Evolutionary conservation across 2,888 invertebrate genomes (phyloP), one percentile per base, ranked within the genome.

Genomic region (Uloborus plumipes): DNA sequence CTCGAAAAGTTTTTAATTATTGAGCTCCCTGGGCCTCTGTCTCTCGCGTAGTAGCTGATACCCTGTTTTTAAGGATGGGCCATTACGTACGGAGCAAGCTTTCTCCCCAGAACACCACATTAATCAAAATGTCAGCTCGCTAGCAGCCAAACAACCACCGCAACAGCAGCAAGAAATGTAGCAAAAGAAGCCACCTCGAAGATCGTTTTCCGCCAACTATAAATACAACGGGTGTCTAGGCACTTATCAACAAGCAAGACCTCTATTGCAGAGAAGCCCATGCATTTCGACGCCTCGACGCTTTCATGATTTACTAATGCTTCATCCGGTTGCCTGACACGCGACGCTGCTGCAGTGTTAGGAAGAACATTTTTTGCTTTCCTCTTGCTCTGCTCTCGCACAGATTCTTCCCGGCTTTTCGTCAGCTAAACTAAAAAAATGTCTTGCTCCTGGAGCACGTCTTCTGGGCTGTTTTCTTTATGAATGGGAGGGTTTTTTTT

Each of bases 121-220:
- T 72, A 22, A 79, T 79, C 79, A 79, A 79, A 79, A 66, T 61
- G 72, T 79, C 79, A 73, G 31, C 66, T 79, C 47, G 18, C 61
- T 31, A 39, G 71, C 79, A 58, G 72, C 59, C 66, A 79, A 73
- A 70, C 58, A 70, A 62, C 76, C 62, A 51, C 64, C 65, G 50
- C 67, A 76, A 31, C 65, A 55, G 18, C 55, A 55, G n/a, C 20
- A 55, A 55, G 20, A 55, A 55, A 55, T 55, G 55, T 20, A 55
- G 31, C 49, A 47, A 26, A 66, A 59, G 53, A 39, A 67, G 69
- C 55, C 58, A 59, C 50, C 75, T 67, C 75, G 26, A 31, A 69
- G 69, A 69, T 76, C 76, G 69, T 47, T 71, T 78, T 78, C 71
- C 78, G 64, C 58, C 71, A 65, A 64, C 78, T 78, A 78, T 78